Conservation (phyloP, 2,797 vertebrate genomes). For the Mallotus villosus region DNA sequence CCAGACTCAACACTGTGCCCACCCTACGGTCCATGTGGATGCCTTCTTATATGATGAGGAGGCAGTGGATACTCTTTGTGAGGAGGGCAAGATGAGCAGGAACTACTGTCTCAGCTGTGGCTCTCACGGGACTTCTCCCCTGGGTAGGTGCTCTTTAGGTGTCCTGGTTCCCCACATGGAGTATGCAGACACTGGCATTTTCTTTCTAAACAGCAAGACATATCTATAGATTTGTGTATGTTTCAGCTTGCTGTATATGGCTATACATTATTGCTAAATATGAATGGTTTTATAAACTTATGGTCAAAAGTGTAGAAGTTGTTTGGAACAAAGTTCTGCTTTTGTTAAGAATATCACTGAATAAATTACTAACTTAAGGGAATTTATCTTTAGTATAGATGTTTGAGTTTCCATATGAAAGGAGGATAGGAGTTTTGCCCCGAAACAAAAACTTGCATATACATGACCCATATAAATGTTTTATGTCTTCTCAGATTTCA, state of each 20-base stretch:
- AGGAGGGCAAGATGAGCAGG: constrained; percentile 86
- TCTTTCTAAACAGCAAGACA: background rate
- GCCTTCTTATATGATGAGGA: constrained; percentile 92
- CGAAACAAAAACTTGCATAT: background rate
- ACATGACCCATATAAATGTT: background rate
- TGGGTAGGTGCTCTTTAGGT: constrained; percentile 72
- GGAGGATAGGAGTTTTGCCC: background rate
- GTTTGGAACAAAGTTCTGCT: no score
- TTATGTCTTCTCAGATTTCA: constrained; percentile 77
- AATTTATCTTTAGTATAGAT: no score
- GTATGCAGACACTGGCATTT: background rate
- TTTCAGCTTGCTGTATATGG: no score
- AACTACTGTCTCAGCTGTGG: constrained; percentile 86
- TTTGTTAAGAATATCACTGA: no score
- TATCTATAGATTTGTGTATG: no score
- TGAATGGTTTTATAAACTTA: no score
- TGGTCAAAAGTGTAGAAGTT: no score
- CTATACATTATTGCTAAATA: no score
- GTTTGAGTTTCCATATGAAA: background rate
- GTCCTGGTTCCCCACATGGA: constrained; percentile 9
- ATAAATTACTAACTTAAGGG: no score
- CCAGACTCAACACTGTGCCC: constrained; percentile 79
- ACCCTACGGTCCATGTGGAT: constrained; percentile 85
- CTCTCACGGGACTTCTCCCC: constrained; percentile 79
- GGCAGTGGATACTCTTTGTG: constrained; percentile 84